Conservation (phyloP, 2,888 invertebrate genomes). For the Drosophila eohydei region DNA sequence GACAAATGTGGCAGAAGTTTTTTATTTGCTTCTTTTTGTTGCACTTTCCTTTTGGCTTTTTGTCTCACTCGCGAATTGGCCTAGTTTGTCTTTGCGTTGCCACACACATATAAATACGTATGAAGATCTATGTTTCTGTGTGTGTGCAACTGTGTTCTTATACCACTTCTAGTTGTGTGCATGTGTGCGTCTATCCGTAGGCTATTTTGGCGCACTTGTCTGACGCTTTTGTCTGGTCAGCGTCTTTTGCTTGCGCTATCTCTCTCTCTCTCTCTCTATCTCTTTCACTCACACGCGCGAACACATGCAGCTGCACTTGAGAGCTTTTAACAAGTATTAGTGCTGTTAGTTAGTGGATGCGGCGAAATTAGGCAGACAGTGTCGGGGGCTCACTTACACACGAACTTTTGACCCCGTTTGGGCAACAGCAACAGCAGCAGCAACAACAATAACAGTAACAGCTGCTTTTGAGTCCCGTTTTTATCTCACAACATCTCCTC, state of each 20-base stretch:
- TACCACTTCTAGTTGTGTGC: slow-evolving; percentile 1
- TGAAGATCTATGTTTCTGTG: slow-evolving; percentile 6
- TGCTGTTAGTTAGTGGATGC: slow-evolving; percentile 58
- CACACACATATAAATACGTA: slow-evolving; percentile 25
- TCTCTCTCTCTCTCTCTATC: slow-evolving; percentile 1
- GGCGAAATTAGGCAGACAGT: slow-evolving; percentile 59
- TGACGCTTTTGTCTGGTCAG: slow-evolving; percentile 58
- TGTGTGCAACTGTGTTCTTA: neutral
- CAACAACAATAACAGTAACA: slow-evolving; percentile 68
- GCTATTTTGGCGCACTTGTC: slow-evolving; percentile 61
- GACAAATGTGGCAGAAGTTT: slow-evolving; percentile 68
- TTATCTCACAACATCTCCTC: slow-evolving; percentile 43
- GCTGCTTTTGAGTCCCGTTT: slow-evolving; percentile 43
- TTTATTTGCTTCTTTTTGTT: slow-evolving; percentile 42
- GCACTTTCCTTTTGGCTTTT: slow-evolving; percentile 50
- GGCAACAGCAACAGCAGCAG: slow-evolving; percentile 34
- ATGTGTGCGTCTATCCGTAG: slow-evolving; percentile 35
- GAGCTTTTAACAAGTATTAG: slow-evolving; percentile 61
- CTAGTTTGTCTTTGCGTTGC: slow-evolving; percentile 67
- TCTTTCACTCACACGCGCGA: neutral
- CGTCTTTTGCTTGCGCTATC: slow-evolving; percentile 34
- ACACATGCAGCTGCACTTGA: slow-evolving; percentile 58
- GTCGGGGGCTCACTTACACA: slow-evolving; percentile 48
- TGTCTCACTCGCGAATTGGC: slow-evolving; percentile 68
- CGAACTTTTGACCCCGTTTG: slow-evolving; percentile 84